phyloP scores from a whole-genome alignment of 2,888 invertebrate species.

The Pterostichus niger region DNA sequence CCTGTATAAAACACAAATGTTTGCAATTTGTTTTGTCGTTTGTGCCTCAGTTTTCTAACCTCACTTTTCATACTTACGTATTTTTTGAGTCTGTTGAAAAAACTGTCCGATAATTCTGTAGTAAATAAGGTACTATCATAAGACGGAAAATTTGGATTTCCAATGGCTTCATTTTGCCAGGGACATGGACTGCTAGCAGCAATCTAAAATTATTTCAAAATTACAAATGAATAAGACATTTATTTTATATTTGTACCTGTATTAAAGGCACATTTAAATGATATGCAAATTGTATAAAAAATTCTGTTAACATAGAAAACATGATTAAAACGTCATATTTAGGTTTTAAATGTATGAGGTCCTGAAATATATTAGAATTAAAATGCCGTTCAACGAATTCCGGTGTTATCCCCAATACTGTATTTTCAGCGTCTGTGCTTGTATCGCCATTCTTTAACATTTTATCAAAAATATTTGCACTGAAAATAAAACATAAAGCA shows the following conservation, averaged over 20 bases:
- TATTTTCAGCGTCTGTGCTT: not conserved
- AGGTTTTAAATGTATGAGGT: not conserved
- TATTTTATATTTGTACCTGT: not conserved
- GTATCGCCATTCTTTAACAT: slow-evolving; percentile 19
- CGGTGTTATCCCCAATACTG: not conserved
- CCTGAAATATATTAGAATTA: not conserved
- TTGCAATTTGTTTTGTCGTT: too few relatives aligned
- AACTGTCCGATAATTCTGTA: slow-evolving; percentile 8
- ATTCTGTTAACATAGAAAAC: not conserved
- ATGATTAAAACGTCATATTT: slow-evolving; percentile 42
- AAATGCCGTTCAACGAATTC: not conserved
- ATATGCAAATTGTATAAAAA: slow-evolving; percentile 11
- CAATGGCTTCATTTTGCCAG: too few relatives aligned
- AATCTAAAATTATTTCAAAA: slow-evolving; percentile 23
- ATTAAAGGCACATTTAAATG: too few relatives aligned
- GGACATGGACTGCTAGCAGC: not conserved
- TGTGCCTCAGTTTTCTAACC: too few relatives aligned
- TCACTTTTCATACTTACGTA: slow-evolving; percentile 44
- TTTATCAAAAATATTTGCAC: not conserved
- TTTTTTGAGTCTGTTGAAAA: slow-evolving; percentile 41
- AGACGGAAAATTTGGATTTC: slow-evolving; percentile 28
- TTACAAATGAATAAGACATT: not conserved
- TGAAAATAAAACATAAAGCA: not conserved
- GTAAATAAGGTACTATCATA: slow-evolving; percentile 2
- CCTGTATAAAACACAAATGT: too few relatives aligned